Evolutionary conservation across 2,888 invertebrate species (phyloP).

Genomic region (Drosophila vallismaia): DNA sequence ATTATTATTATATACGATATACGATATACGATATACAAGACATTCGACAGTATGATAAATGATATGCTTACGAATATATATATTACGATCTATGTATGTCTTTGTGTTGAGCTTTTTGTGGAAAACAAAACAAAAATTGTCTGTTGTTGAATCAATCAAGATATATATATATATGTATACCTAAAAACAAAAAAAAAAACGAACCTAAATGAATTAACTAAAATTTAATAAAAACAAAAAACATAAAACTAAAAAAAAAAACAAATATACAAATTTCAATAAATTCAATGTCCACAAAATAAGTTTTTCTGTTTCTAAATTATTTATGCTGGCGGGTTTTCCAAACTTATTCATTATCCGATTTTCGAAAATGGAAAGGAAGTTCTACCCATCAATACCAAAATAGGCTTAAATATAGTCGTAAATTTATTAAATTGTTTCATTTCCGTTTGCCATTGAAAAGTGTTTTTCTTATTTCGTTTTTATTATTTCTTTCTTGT

Average conservation of each 20-base stretch:
- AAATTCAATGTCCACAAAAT: slow-evolving; percentile 26
- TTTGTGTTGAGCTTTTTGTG: slow-evolving; percentile 59
- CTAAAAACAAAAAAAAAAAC: slow-evolving; percentile 35
- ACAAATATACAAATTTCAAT: slow-evolving; percentile 37
- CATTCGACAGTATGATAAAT: slow-evolving; percentile 51
- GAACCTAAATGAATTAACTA: slow-evolving; percentile 74
- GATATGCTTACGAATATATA: slow-evolving; percentile 58
- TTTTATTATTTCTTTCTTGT: slow-evolving; percentile 55
- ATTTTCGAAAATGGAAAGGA: too few relatives aligned
- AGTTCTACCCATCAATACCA: slow-evolving; percentile 15
- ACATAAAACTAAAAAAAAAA: slow-evolving; percentile 47
- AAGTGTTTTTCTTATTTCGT: slow-evolving; percentile 55
- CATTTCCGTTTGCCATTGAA: slow-evolving; percentile 74
- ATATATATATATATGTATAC: slow-evolving; percentile 49
- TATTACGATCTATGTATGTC: slow-evolving; percentile 55
- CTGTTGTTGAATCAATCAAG: slow-evolving; percentile 71
- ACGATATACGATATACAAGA: slow-evolving; percentile 44
- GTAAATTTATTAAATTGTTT: slow-evolving; percentile 47
- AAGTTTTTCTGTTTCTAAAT: background rate
- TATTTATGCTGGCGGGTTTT: background rate
- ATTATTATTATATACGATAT: slow-evolving; percentile 40
- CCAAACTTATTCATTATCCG: too few relatives aligned
- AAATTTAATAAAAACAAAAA: slow-evolving; percentile 70
- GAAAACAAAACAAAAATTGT: slow-evolving; percentile 20
- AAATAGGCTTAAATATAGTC: background rate